phyloP scores from a whole-genome alignment of 1,140 invertebrate species.

The Zaprionus tsacasi region DNA sequence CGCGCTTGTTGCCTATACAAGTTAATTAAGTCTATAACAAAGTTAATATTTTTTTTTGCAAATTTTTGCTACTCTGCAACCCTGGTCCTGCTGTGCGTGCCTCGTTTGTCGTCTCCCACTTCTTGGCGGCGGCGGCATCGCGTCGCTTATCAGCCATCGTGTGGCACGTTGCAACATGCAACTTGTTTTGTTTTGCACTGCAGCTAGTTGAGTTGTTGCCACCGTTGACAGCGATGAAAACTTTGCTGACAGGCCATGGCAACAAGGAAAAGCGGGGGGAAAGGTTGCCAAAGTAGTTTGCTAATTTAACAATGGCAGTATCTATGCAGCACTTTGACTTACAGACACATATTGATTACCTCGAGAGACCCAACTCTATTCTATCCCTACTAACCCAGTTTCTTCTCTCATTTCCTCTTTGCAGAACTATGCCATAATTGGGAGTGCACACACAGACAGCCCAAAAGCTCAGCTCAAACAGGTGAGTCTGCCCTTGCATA shows the following conservation, averaged over 20 bases:
- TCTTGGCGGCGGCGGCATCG: too few relatives aligned
- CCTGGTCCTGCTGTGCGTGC: conserved; percentile 29
- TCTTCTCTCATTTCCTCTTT: conserved; percentile 33
- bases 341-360: background rate
- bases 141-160: conserved; percentile 39
- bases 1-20: background rate
- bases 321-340: background rate
- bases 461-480: conserved; percentile 22
- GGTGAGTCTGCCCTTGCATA: conserved; percentile 47
- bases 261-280: conserved; percentile 26
- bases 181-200: conserved; percentile 42
- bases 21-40: background rate
- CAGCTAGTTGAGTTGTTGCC: conserved; percentile 67
- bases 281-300: background rate
- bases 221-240: conserved; percentile 74
- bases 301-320: background rate
- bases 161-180: conserved; percentile 55
- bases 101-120: background rate
- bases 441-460: conserved; percentile 26
- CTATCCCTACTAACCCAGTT: conserved; percentile 57
- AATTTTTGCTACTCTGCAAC: conserved; percentile 7
- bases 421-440: conserved; percentile 66
- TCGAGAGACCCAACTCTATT: background rate
- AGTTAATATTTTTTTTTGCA: too few relatives aligned
- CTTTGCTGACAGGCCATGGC: conserved; percentile 65